A percentile compares a stretch with the other conserved stretches of the same genome.
Conservation (phyloP, 2,113 vertebrate species). For the Perognathus longimembris region DNA sequence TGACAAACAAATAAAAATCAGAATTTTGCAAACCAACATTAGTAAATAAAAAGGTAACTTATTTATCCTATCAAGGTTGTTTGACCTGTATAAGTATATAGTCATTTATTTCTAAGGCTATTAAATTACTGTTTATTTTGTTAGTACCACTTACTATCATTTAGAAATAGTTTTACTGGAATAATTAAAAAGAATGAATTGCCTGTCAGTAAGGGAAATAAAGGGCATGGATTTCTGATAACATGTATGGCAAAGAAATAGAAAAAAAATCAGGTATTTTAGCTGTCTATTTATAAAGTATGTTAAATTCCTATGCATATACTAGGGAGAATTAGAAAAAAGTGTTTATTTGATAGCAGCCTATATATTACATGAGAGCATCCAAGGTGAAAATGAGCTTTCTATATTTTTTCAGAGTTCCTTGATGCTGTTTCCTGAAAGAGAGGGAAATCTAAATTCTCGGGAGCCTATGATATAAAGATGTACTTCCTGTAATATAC, state of each 20-base stretch:
- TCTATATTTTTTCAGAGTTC: constrained; percentile 75
- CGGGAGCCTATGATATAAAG: constrained; percentile 75
- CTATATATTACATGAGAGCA: constrained; percentile 73
- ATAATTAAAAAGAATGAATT: constrained; percentile 55
- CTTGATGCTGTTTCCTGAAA: constrained; percentile 80
- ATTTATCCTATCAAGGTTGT: constrained; percentile 70
- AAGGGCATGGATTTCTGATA: constrained; percentile 53
- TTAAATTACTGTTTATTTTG: constrained; percentile 75
- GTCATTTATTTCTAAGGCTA: constrained; percentile 71
- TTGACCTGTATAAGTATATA: constrained; percentile 75
- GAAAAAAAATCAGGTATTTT: constrained; percentile 64
- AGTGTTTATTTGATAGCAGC: constrained; percentile 73
- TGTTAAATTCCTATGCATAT: constrained; percentile 71
- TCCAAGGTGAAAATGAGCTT: constrained; percentile 79
- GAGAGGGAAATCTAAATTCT: constrained; percentile 66
- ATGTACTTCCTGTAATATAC: constrained; percentile 78
- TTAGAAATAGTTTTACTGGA: constrained; percentile 70
- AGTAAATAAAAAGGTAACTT: constrained; percentile 73
- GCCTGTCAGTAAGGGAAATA: constrained; percentile 53
- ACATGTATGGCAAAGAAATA: constrained; percentile 55
- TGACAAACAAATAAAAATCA: constrained; percentile 48
- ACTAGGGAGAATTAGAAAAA: constrained; percentile 76
- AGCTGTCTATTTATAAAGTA: constrained; percentile 53
- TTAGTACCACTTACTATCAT: constrained; percentile 72
- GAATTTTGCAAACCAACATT: constrained; percentile 58